phyloP scores from a whole-genome alignment of 2,113 vertebrate species.

The Lophius piscatorius region DNA sequence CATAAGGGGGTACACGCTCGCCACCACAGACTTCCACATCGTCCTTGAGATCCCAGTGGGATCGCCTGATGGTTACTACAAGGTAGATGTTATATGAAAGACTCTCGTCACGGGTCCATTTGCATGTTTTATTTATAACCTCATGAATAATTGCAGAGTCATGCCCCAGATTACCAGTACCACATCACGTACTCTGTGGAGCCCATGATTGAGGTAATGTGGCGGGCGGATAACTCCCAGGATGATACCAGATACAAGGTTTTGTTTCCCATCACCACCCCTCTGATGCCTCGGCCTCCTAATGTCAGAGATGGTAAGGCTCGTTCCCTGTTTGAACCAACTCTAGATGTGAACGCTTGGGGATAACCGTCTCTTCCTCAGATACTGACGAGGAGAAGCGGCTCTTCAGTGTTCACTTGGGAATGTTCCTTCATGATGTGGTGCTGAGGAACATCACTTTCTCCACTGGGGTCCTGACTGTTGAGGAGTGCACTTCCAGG shows the following conservation, averaged over 20 bases:
- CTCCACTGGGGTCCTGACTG: slow-evolving; percentile 53
- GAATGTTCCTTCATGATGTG: slow-evolving; percentile 82
- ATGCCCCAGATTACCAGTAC: slow-evolving; percentile 70
- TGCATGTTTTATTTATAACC: slow-evolving; percentile 41
- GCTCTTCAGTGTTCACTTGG: slow-evolving; percentile 75
- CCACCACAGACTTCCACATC: slow-evolving; percentile 65
- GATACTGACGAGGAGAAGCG: slow-evolving; percentile 58
- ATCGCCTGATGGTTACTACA: slow-evolving; percentile 83
- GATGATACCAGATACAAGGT: slow-evolving; percentile 75
- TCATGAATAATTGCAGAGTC: slow-evolving; percentile 71
- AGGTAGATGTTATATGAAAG: slow-evolving; percentile 68
- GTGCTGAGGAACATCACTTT: slow-evolving; percentile 80
- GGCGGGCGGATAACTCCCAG: slow-evolving; percentile 46
- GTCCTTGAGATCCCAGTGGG: slow-evolving; percentile 81
- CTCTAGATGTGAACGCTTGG: rapidly evolving
- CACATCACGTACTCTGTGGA: slow-evolving; percentile 73
- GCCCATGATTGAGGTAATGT: slow-evolving; percentile 79
- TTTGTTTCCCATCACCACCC: slow-evolving; percentile 77
- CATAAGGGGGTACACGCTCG: slow-evolving; percentile 70
- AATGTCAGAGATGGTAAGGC: slow-evolving; percentile 61
- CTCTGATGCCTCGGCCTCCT: slow-evolving; percentile 53
- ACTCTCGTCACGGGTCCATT: neutral
- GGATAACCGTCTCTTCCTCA: slow-evolving; percentile 10
- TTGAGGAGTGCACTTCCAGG: slow-evolving; percentile 63
- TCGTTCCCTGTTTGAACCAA: rapidly evolving